Conservation (phyloP, 2,888 invertebrate species). For the Clistopyga incitator region DNA sequence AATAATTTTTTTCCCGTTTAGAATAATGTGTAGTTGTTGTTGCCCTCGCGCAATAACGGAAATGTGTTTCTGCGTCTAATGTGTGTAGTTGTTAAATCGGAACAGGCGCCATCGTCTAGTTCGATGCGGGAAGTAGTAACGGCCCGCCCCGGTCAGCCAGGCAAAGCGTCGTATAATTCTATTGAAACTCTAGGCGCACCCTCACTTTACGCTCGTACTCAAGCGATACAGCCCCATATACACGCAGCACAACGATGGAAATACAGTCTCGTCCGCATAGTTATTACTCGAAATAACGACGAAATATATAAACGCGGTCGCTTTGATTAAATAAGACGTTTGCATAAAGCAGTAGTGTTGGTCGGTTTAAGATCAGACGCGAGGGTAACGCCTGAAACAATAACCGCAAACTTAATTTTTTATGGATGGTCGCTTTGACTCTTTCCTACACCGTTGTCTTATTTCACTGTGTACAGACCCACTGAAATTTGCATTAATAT, state of each 20-base stretch:
- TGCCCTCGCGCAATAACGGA: not conserved
- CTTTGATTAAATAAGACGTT: slow-evolving; percentile 28
- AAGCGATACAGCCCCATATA: slow-evolving; percentile 9
- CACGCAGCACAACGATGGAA: not conserved
- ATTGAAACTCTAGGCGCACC: slow-evolving; percentile 25
- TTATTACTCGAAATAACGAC: slow-evolving; percentile 36
- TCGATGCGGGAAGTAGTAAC: slow-evolving; percentile 36
- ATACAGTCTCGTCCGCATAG: not conserved
- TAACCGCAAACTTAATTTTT: not conserved
- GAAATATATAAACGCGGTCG: slow-evolving; percentile 19
- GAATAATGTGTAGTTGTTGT: not conserved
- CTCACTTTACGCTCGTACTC: slow-evolving; percentile 11
- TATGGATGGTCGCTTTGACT: not conserved
- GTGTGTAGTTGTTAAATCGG: slow-evolving; percentile 28
- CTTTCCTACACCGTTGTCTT: not conserved
- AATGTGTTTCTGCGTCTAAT: not conserved
- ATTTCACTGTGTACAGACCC: not conserved
- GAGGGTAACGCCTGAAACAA: not conserved
- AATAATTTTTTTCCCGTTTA: too few species aligned
- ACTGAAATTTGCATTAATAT: too few species aligned
- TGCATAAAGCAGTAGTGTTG: not conserved
- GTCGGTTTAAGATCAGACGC: not conserved
- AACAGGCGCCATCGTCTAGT: slow-evolving; percentile 7
- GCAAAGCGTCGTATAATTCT: slow-evolving; percentile 27
- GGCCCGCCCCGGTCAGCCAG: slow-evolving; percentile 57